These are phyloP conservation scores for Ochropleura leucogaster DNA, from an alignment of 2,888 invertebrate species.

Conservation along the genomic window DNA sequence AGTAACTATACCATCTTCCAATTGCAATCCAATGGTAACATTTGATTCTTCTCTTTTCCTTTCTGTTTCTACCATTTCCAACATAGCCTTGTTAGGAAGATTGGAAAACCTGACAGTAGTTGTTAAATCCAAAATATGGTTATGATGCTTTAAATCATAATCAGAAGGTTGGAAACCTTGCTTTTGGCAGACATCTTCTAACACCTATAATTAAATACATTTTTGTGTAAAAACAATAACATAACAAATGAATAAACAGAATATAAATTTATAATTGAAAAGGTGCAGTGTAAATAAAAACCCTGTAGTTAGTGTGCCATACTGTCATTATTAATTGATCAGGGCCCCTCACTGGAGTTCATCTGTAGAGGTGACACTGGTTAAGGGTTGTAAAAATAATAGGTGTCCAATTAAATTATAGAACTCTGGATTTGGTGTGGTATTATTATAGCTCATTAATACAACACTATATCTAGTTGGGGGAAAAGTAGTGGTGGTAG, in stretches of 20 bases:
- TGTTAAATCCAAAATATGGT: constrained; percentile 94
- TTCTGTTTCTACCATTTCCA: constrained; percentile 94
- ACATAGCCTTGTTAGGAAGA: constrained; percentile 96
- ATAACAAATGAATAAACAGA: background rate
- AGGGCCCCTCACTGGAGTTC: no score
- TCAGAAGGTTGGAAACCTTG: constrained; percentile 93
- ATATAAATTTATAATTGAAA: background rate
- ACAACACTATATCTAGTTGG: no score
- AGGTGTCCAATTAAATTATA: no score
- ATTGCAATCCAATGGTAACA: constrained; percentile 94
- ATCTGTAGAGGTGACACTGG: no score
- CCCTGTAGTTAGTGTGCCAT: no score
- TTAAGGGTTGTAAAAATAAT: no score
- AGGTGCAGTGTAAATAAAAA: background rate
- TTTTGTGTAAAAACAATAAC: background rate
- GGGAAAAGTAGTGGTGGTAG: no score
- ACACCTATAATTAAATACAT: constrained; percentile 88
- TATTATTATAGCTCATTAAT: no score
- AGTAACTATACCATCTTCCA: constrained; percentile 92
- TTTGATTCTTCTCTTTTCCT: constrained; percentile 91
- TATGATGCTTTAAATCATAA: constrained; percentile 95
- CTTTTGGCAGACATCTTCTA: constrained; percentile 96
- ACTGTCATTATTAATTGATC: no score
- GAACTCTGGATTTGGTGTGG: no score
- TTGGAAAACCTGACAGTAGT: constrained; percentile 95